Conservation (phyloP, 2,888 invertebrate species). For the Belgica antarctica region DNA sequence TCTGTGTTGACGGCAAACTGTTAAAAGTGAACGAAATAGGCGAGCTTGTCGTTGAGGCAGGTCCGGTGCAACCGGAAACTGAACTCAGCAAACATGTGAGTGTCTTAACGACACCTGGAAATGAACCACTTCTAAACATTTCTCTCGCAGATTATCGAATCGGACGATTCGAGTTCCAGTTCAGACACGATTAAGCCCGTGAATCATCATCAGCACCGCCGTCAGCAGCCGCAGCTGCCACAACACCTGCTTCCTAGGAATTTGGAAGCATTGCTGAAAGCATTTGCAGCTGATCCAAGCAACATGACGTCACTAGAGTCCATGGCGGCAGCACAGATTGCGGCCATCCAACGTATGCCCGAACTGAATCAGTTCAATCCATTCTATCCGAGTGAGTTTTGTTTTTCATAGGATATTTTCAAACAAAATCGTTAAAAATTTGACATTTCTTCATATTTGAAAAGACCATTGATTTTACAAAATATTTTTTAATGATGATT, state of each 20-base stretch:
- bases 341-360: slow-evolving; percentile 53
- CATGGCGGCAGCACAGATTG: slow-evolving; percentile 69
- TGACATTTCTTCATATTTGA: no score
- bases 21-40: slow-evolving; percentile 57
- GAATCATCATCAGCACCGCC: neutral
- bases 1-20: slow-evolving; percentile 75
- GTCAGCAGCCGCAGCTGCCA: no score
- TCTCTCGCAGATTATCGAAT: slow-evolving; percentile 40
- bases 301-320: slow-evolving; percentile 63
- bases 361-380: slow-evolving; percentile 47
- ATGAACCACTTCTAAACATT: neutral
- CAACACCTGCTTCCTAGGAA: slow-evolving; percentile 4
- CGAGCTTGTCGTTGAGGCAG: slow-evolving; percentile 55
- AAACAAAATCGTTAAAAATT: neutral
- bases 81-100: slow-evolving; percentile 51
- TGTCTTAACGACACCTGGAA: neutral
- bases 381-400: slow-evolving; percentile 49
- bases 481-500: no score
- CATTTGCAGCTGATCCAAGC: slow-evolving; percentile 48
- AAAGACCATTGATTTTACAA: no score
- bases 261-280: slow-evolving; percentile 46
- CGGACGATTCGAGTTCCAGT: slow-evolving; percentile 37
- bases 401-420: neutral
- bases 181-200: slow-evolving; percentile 28
- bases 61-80: slow-evolving; percentile 51